Conservation (phyloP, 2,888 invertebrate genomes). For the Limnephilus marmoratus region DNA sequence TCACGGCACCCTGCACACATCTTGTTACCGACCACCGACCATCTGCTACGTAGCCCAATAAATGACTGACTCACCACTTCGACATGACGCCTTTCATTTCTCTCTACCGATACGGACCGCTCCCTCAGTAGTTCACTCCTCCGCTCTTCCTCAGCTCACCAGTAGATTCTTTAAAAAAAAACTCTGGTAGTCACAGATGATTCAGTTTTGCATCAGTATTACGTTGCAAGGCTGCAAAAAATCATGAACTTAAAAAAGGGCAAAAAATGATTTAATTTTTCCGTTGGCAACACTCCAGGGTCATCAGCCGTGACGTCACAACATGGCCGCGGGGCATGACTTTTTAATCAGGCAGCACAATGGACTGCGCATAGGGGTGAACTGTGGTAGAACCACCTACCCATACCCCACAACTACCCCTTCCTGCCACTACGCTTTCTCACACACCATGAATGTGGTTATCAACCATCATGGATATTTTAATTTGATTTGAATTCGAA, state of each 20-base stretch:
- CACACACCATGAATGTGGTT: neutral
- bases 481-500: too few species aligned
- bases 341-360: slow-evolving; percentile 64
- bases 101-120: too few species aligned
- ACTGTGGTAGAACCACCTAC: neutral
- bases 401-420: neutral
- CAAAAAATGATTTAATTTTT: neutral
- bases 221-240: neutral
- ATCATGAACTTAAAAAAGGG: neutral
- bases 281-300: slow-evolving; percentile 24
- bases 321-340: slow-evolving; percentile 60
- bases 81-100: too few species aligned
- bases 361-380: slow-evolving; percentile 45
- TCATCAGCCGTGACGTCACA: slow-evolving; percentile 34
- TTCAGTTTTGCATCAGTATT: neutral
- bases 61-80: too few species aligned
- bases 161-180: too few species aligned
- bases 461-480: neutral
- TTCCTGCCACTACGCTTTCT: neutral
- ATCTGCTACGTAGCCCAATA: too few species aligned
- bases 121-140: too few species aligned
- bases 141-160: too few species aligned
- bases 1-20: too few species aligned
- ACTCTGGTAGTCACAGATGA: neutral
- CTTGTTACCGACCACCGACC: too few species aligned